phyloP scores from a whole-genome alignment of 2,113 vertebrate genomes.

The Eonycteris spelaea region DNA sequence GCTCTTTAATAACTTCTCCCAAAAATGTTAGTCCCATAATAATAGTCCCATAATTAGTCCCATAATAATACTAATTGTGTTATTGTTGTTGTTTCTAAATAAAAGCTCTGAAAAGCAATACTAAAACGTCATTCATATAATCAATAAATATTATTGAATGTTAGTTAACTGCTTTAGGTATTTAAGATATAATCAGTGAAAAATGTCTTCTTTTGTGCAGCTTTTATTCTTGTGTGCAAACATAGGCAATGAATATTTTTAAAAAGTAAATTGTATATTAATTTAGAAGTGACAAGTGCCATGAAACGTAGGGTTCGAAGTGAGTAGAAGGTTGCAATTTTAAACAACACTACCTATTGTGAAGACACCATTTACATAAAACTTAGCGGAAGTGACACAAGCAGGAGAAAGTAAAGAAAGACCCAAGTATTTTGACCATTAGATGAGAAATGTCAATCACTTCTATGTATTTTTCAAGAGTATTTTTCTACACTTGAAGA shows the following conservation, averaged over 20 bases:
- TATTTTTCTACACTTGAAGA: neutral
- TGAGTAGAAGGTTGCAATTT: neutral
- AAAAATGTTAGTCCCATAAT: neutral
- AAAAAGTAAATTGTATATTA: neutral
- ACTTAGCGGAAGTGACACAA: neutral
- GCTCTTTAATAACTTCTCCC: neutral
- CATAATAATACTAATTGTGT: neutral
- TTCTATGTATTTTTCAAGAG: neutral
- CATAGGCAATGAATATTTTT: neutral
- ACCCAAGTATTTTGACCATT: neutral
- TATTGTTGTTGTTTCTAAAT: neutral
- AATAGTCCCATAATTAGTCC: neutral
- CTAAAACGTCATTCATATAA: neutral
- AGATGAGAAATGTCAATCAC: neutral
- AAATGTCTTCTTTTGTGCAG: neutral
- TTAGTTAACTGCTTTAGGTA: neutral
- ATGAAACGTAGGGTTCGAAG: neutral
- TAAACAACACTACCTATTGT: neutral
- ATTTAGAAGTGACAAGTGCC: neutral
- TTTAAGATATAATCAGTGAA: neutral
- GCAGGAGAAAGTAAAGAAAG: neutral
- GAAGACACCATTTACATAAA: neutral
- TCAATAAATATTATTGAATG: neutral
- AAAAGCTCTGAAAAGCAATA: neutral
- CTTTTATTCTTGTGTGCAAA: neutral